Evolutionary conservation across 2,888 invertebrate species (phyloP).

Genomic region (Chironomus riparius): DNA sequence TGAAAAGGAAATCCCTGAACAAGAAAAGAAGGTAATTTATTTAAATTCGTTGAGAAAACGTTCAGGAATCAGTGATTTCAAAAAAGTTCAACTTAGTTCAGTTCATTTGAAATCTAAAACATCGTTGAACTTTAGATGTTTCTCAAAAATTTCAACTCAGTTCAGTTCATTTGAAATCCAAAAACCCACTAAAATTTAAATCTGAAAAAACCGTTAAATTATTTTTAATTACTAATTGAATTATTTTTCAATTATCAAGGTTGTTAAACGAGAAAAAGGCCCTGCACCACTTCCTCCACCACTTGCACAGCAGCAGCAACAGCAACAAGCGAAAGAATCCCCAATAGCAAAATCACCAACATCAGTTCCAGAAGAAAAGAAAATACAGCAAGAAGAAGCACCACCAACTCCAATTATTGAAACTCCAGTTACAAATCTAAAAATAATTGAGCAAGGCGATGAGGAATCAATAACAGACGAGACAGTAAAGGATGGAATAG

Average conservation of each 20-base stretch:
- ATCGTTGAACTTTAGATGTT: too few species aligned
- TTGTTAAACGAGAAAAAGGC: constrained; percentile 73
- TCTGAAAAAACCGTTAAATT: not conserved
- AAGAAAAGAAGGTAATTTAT: constrained; percentile 38
- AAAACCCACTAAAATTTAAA: too few species aligned
- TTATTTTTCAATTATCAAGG: constrained; percentile 41
- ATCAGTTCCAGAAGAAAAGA: not conserved
- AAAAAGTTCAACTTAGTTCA: too few species aligned
- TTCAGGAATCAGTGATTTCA: too few species aligned
- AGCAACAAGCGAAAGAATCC: constrained; percentile 3
- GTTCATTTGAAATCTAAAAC: too few species aligned
- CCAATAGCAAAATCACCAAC: not conserved
- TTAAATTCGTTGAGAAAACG: too few species aligned
- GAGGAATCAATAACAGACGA: constrained; percentile 27
- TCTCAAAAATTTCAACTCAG: too few species aligned
- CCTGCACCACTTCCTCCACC: constrained; percentile 61
- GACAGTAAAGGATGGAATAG: constrained; percentile 21
- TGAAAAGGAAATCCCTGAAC: constrained; percentile 35
- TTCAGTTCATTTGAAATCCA: too few species aligned
- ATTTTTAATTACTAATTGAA: not conserved
- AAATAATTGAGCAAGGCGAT: constrained; percentile 34
- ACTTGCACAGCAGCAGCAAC: not conserved
- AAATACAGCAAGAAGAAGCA: constrained; percentile 23
- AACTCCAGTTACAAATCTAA: constrained; percentile 33
- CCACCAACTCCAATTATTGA: constrained; percentile 31